Conservation (phyloP, 2,797 vertebrate species). For the Cheirogaleus major region DNA sequence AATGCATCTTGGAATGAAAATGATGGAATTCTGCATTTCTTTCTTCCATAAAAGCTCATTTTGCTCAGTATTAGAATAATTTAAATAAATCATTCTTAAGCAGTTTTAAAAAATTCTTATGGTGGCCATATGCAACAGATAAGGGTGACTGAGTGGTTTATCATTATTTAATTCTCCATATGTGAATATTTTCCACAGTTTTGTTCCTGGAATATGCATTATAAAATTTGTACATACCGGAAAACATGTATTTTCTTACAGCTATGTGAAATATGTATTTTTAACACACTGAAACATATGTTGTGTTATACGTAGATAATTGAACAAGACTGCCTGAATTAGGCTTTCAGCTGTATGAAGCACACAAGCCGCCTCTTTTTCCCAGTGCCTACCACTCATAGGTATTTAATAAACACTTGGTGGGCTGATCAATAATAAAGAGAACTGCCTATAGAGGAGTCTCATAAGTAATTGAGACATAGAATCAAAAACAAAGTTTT, state of each 20-base stretch:
- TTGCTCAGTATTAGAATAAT: slow-evolving; percentile 11
- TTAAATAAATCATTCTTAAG: background rate
- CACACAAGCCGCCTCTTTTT: background rate
- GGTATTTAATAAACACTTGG: background rate
- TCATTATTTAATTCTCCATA: slow-evolving; percentile 22
- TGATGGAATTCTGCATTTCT: background rate
- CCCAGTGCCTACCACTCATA: background rate
- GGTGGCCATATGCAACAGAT: background rate
- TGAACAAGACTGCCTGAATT: background rate
- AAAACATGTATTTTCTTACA: slow-evolving; percentile 15
- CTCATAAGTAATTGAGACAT: background rate
- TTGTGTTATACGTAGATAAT: background rate
- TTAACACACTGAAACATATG: background rate
- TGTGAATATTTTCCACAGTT: slow-evolving; percentile 45
- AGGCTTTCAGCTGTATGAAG: background rate
- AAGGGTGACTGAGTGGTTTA: background rate
- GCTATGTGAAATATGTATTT: background rate
- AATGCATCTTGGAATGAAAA: background rate
- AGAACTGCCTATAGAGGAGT: background rate
- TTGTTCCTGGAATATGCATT: background rate
- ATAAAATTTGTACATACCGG: slow-evolving; percentile 29
- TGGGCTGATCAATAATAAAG: background rate
- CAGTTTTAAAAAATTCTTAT: background rate
- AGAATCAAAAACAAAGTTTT: background rate
- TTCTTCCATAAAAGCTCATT: background rate